Evolutionary conservation across 2,797 vertebrate genomes (phyloP).

Genomic region (Gallirallus australis): DNA sequence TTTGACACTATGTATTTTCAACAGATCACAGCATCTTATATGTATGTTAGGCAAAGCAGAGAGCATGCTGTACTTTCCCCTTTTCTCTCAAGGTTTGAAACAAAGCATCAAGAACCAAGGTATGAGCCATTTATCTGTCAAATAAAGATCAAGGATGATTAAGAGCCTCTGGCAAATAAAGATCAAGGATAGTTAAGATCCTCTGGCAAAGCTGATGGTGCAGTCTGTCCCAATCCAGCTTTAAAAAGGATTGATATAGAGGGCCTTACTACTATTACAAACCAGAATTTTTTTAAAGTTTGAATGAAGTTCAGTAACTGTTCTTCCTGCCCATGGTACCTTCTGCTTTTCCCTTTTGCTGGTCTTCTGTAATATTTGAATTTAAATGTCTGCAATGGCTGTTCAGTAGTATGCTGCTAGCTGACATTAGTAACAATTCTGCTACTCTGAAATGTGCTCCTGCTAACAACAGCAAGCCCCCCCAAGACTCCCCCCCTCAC

Average conservation of each 20-base stretch:
- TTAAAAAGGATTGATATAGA: slow-evolving; percentile 71
- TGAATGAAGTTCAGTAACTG: slow-evolving; percentile 13
- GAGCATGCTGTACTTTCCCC: not conserved
- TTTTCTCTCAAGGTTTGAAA: slow-evolving; percentile 69
- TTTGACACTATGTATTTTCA: slow-evolving; percentile 3
- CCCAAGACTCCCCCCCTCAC: too few relatives aligned
- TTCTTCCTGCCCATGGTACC: slow-evolving; percentile 16
- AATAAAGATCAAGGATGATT: slow-evolving; percentile 78
- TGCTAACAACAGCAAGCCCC: too few relatives aligned
- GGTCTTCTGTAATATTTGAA: not conserved
- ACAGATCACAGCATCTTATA: slow-evolving; percentile 20
- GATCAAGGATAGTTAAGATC: slow-evolving; percentile 68
- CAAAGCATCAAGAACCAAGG: slow-evolving; percentile 70
- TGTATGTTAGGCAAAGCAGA: slow-evolving; percentile 28
- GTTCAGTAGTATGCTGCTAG: not conserved
- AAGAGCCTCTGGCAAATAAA: slow-evolving; percentile 72
- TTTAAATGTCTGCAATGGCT: not conserved
- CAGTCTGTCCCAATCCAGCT: slow-evolving; percentile 58
- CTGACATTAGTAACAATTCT: not conserved
- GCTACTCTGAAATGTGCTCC: not conserved
- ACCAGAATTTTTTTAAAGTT: slow-evolving; percentile 66
- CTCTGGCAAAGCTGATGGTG: slow-evolving; percentile 67
- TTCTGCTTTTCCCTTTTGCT: not conserved
- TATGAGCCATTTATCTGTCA: slow-evolving; percentile 72
- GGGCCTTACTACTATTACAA: slow-evolving; percentile 66